Evolutionary conservation across 2,888 invertebrate species (phyloP), one percentile per base, ranked within the genome.

Genomic region (Beris chalybata): DNA sequence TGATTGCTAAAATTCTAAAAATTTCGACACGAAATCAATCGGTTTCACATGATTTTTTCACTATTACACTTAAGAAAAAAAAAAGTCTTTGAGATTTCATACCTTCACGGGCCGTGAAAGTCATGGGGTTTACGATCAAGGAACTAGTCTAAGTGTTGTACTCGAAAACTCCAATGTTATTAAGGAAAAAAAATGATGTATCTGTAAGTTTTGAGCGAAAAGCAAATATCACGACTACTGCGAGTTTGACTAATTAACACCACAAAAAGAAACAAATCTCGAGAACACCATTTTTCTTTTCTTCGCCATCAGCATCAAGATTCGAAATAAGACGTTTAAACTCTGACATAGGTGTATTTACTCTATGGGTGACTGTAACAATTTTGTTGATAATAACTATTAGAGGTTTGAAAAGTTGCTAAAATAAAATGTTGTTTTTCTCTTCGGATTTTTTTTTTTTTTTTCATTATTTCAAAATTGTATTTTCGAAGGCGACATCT

Each of bases 231-330:
- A 59, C 59, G 59, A 59, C 59, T 31, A 32, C 50, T 59, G 59
- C 59, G 48, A 59, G 59, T 59, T 59, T 59, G 59, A 13, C 7
- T 59, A 59, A 59, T 59, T 59, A 59, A 59, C 59, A 59, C 59
- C 59, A 59, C 5, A 59, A 50, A 59, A 48, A 59, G 48, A 59
- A 31, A 59, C 59, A 59, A 59, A 59, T 59, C 48, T 15, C 6
- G 48, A 59, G 48, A 59, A n/a, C 59, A 48, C 59, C 59, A 59
- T 59, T 59, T 59, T 58, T 58, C 44, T 59, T 32, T 59, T 50
- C 15, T 38, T 50, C 15, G 15, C 29, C 32, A 15, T 59, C 31
- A 32, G 13, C 31, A 22, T 5, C 5, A 38, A 38, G 3, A 38
- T 22, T 58, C 38, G 48, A 59, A 59, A 48, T 59, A 50, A 59